Percentiles rank a stretch among this genome's conserved stretches.
phyloP scores from a whole-genome alignment of 2,888 invertebrate species.

The Strigamia transsilvanica region DNA sequence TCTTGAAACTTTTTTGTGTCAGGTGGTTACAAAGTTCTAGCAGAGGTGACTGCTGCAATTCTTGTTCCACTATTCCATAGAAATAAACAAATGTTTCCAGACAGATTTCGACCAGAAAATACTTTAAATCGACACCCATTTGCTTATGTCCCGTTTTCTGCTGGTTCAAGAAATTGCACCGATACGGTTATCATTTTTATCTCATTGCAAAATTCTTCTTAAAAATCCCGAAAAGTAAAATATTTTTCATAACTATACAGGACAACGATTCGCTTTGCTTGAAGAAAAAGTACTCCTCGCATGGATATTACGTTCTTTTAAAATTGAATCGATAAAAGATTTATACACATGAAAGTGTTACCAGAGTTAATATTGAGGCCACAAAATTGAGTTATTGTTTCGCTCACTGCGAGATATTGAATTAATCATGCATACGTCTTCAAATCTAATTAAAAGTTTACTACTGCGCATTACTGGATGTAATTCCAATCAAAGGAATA shows the following conservation, averaged over 20 bases:
- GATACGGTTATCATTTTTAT: not conserved
- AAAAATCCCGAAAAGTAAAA: no score
- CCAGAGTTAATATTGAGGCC: not conserved
- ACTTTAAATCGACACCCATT: slow-evolving; percentile 75
- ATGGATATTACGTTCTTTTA: slow-evolving; percentile 15
- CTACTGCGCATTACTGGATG: no score
- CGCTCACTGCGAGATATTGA: no score
- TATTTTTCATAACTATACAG: not conserved
- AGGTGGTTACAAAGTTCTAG: slow-evolving; percentile 70
- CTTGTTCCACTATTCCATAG: slow-evolving; percentile 73
- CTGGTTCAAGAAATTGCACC: slow-evolving; percentile 61
- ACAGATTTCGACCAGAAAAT: slow-evolving; percentile 76
- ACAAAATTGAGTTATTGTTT: not conserved
- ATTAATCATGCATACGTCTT: no score
- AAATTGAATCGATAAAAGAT: not conserved
- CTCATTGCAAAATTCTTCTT: no score
- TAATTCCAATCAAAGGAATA: no score
- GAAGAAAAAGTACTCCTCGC: slow-evolving; percentile 3
- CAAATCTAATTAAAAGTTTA: no score
- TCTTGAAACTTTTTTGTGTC: not conserved
- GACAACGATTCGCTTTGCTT: slow-evolving; percentile 2
- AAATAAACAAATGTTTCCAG: slow-evolving; percentile 71
- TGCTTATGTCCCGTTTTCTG: slow-evolving; percentile 66
- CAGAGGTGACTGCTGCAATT: slow-evolving; percentile 73
- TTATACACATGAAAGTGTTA: not conserved